Conservation (phyloP, 2,888 invertebrate species). For the Dastarcus helophoroides region DNA sequence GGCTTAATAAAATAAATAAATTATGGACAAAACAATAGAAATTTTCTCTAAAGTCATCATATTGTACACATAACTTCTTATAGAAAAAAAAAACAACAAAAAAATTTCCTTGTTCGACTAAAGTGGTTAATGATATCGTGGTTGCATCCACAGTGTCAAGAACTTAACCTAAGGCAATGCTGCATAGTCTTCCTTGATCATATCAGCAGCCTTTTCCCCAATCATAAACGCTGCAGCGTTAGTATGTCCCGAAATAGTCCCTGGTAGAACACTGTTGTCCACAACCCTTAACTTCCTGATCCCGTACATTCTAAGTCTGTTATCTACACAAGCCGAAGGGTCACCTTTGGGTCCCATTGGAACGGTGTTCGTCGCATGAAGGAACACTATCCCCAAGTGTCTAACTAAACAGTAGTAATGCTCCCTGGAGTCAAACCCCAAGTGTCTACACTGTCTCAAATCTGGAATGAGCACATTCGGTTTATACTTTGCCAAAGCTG, state of each 20-base stretch:
- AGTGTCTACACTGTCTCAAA: slow-evolving; percentile 38
- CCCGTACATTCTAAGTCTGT: slow-evolving; percentile 55
- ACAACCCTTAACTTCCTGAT: slow-evolving; percentile 56
- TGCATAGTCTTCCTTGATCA: slow-evolving; percentile 36
- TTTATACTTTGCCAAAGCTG: slow-evolving; percentile 31
- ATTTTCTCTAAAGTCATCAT: too few species aligned
- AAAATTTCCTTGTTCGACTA: too few species aligned
- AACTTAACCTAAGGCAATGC: too few species aligned
- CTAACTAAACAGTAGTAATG: slow-evolving; percentile 42
- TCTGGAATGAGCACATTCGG: slow-evolving; percentile 30
- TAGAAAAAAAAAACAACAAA: too few species aligned
- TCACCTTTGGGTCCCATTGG: slow-evolving; percentile 53
- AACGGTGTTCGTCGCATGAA: slow-evolving; percentile 23
- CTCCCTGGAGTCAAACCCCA: slow-evolving; percentile 34
- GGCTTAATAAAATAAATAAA: too few species aligned
- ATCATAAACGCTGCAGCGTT: slow-evolving; percentile 40
- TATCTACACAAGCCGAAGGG: slow-evolving; percentile 59
- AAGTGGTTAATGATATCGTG: too few species aligned
- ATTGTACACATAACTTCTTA: too few species aligned
- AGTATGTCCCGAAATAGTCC: slow-evolving; percentile 46
- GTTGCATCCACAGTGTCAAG: too few species aligned
- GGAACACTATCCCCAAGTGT: slow-evolving; percentile 21
- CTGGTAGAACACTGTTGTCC: slow-evolving; percentile 74
- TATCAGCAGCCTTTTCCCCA: slow-evolving; percentile 39
- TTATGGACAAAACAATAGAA: too few species aligned